Evolutionary conservation across 2,888 invertebrate species (phyloP).

Genomic region (Drosophila aldrichi): DNA sequence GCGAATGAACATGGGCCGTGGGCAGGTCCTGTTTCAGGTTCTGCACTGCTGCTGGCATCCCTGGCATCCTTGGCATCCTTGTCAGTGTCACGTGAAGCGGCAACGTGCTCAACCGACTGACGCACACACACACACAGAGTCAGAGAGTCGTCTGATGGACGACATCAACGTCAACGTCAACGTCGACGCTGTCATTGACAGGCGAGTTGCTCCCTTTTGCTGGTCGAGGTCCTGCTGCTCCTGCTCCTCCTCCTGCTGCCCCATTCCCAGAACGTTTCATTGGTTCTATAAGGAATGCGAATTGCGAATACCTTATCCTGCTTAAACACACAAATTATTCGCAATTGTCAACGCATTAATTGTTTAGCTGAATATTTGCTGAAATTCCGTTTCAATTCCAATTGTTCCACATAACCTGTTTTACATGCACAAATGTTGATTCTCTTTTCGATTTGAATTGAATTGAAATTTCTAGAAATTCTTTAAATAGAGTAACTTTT

Average conservation of each 20-base stretch:
- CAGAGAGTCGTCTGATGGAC: slow-evolving; percentile 62
- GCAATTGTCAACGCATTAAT: slow-evolving; percentile 2
- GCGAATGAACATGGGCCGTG: slow-evolving; percentile 11
- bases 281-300: slow-evolving; percentile 35
- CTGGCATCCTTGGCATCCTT: slow-evolving; percentile 52
- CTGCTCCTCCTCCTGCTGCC: not conserved
- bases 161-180: slow-evolving; percentile 52
- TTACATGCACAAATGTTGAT: not conserved
- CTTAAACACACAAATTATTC: slow-evolving; percentile 13
- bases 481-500: not conserved
- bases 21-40: slow-evolving; percentile 12
- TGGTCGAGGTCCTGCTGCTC: slow-evolving; percentile 8
- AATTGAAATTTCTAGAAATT: not conserved
- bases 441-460: too few species aligned
- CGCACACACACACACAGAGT: slow-evolving; percentile 43
- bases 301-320: slow-evolving; percentile 46
- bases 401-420: not conserved
- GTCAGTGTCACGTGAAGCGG: slow-evolving; percentile 78
- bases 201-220: slow-evolving; percentile 35
- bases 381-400: slow-evolving; percentile 13
- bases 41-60: slow-evolving; percentile 10
- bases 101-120: slow-evolving; percentile 73
- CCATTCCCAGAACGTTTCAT: slow-evolving; percentile 1
- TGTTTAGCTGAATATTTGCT: slow-evolving; percentile 1
- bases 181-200: slow-evolving; percentile 70